Percentiles rank a stretch among this genome's conserved stretches.
These are phyloP conservation scores for Archips crataeganus DNA, from an alignment of 2,888 invertebrate species.

Conservation along the genomic window DNA sequence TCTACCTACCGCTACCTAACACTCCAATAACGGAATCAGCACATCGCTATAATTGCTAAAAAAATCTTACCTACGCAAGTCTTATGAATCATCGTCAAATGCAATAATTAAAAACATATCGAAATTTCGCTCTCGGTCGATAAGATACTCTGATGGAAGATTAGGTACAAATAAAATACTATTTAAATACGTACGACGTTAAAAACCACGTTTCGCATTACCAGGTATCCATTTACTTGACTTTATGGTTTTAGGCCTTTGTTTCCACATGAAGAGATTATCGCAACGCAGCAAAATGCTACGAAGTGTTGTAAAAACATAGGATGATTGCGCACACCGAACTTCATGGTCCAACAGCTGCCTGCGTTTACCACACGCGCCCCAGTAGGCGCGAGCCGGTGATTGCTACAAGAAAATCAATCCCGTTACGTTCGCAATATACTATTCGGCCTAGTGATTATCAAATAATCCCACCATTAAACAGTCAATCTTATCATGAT, in stretches of 20 bases:
- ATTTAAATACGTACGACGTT: background rate
- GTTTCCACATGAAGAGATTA: constrained; percentile 52
- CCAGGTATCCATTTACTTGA: background rate
- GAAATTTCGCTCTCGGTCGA: background rate
- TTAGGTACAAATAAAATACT: background rate
- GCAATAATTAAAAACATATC: background rate
- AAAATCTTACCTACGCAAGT: background rate
- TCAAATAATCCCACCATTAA: constrained; percentile 26
- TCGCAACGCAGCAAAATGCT: constrained; percentile 57
- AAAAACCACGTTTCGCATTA: background rate
- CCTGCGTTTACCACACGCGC: constrained; percentile 65
- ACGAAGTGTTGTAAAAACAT: constrained; percentile 64
- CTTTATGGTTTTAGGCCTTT: background rate
- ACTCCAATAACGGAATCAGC: background rate
- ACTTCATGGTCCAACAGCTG: constrained; percentile 74
- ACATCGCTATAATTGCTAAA: background rate
- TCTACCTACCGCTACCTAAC: background rate
- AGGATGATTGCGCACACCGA: constrained; percentile 69
- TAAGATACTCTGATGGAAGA: background rate
- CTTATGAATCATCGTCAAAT: background rate
- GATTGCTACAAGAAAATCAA: constrained; percentile 53
- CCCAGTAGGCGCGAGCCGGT: constrained; percentile 53
- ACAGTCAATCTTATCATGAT: background rate
- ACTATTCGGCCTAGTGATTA: constrained; percentile 48
- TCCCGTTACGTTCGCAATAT: constrained; percentile 53